Evolutionary conservation across 2,888 invertebrate genomes (phyloP), one percentile per base, ranked within the genome.

Genomic region (Nemotelus nigrinus): DNA sequence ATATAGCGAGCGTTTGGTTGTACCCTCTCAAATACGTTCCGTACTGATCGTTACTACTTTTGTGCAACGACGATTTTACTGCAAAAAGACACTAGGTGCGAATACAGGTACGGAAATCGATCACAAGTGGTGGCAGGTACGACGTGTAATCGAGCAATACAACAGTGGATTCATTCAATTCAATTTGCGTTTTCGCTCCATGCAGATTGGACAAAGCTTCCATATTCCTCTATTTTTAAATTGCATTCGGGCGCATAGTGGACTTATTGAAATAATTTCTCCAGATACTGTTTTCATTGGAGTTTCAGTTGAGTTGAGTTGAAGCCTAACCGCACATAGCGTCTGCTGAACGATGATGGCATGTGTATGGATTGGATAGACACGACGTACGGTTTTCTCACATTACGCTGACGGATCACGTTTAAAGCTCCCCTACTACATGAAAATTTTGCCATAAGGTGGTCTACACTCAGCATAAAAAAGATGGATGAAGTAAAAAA

Each of bases 241-340:
- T 5, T 8, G 8, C 50, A 50, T 50, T 7, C 50, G 8, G 5
- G 8, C 50, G 50, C 50, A 50, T 8, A 50, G 50, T 50, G 7
- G 7, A n/a, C 58, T 10, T 25, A 50, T 58, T 58, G 58, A 4
- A 7, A 25, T 10, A 25, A 43, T 44, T 65, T 65, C 47, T 65
- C 10, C 7, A n/a, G 65, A n/a, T 65, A 65, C 10, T 65, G 44
- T 65, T 47, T 65, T 39, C 41, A 43, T 41, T 25, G 65, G 47
- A n/a, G 65, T 44, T 65, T 47, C 10, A n/a, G 44, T 65, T 3
- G n/a, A 65, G 65, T 65, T 6, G 65, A 65, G 47, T 65, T 65
- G 65, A 65, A 65, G 47, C n/a, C 65, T 65, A 47, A 65, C 65
- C 65, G 65, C 65, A 25, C 25, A 65, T 39, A 25, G 43, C 63